phyloP scores from a whole-genome alignment of 2,113 vertebrate genomes.

The Oryzias javanicus region DNA sequence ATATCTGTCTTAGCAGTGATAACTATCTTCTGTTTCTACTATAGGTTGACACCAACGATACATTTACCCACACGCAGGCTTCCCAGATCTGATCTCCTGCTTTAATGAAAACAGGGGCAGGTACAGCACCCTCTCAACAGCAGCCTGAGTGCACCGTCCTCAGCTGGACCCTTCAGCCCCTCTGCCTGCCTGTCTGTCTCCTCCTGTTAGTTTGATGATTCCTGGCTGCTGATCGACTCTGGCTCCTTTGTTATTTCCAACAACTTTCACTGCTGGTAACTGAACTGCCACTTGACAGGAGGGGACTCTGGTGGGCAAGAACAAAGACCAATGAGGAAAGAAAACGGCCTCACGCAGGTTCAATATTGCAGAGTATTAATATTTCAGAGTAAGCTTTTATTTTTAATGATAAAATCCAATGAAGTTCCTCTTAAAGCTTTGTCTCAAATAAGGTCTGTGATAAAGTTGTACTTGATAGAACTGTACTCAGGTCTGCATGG shows the following conservation, averaged over 20 bases:
- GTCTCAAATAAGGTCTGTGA: too few species aligned
- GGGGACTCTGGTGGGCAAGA: slow-evolving; percentile 32
- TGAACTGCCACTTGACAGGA: slow-evolving; percentile 67
- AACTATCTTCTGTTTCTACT: slow-evolving; percentile 50
- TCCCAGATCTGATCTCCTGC: slow-evolving; percentile 42
- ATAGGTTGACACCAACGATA: slow-evolving; percentile 5
- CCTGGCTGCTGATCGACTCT: slow-evolving; percentile 50
- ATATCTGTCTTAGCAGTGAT: slow-evolving; percentile 51
- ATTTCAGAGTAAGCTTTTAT: too few species aligned
- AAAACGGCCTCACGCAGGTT: background rate
- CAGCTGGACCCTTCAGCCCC: slow-evolving; percentile 16
- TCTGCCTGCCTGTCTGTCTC: slow-evolving; percentile 5
- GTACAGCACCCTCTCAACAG: slow-evolving; percentile 32
- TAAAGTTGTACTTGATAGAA: too few species aligned
- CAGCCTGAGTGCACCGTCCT: slow-evolving; percentile 40
- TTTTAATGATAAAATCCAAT: too few species aligned
- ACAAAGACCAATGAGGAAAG: background rate
- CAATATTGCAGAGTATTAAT: too few species aligned
- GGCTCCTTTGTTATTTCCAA: slow-evolving; percentile 43
- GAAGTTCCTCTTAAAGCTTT: too few species aligned
- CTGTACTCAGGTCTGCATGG: too few species aligned
- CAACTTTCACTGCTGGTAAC: slow-evolving; percentile 59
- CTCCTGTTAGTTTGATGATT: slow-evolving; percentile 29
- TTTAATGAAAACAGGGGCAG: slow-evolving; percentile 46
- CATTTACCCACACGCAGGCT: slow-evolving; percentile 3